Conservation (phyloP, 1,140 invertebrate genomes). For the Chelonus insularis region DNA sequence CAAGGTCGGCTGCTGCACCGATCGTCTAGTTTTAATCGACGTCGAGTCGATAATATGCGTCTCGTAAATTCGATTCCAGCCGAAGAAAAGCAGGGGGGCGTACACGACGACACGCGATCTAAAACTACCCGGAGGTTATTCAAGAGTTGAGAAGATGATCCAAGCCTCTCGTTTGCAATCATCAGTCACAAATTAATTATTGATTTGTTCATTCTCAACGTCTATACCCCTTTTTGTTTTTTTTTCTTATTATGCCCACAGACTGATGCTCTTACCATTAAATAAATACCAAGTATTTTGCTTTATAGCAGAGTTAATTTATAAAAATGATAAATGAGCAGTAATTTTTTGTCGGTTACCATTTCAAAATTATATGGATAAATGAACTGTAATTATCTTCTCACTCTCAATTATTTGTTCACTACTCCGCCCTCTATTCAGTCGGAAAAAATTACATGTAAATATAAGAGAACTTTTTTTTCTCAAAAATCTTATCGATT, state of each 20-base stretch:
- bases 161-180: conserved; percentile 24
- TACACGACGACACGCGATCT: conserved; percentile 30
- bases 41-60: conserved; percentile 14
- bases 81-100: conserved; percentile 6
- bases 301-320: no score
- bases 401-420: background rate
- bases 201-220: background rate
- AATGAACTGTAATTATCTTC: background rate
- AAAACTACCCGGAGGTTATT: background rate
- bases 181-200: conserved; percentile 43
- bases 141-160: background rate
- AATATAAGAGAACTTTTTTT: no score
- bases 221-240: no score
- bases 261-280: no score
- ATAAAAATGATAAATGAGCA: no score
- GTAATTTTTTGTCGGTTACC: no score
- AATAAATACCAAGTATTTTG: no score
- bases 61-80: conserved; percentile 23
- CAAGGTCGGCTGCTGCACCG: conserved; percentile 28
- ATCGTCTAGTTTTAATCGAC: conserved; percentile 25
- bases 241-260: no score
- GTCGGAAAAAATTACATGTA: no score
- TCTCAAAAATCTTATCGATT: no score
- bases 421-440: background rate
- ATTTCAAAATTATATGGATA: background rate